These are phyloP conservation scores for Microctonus brassicae DNA, from an alignment of 2,888 invertebrate genomes.

Conservation along the genomic window DNA sequence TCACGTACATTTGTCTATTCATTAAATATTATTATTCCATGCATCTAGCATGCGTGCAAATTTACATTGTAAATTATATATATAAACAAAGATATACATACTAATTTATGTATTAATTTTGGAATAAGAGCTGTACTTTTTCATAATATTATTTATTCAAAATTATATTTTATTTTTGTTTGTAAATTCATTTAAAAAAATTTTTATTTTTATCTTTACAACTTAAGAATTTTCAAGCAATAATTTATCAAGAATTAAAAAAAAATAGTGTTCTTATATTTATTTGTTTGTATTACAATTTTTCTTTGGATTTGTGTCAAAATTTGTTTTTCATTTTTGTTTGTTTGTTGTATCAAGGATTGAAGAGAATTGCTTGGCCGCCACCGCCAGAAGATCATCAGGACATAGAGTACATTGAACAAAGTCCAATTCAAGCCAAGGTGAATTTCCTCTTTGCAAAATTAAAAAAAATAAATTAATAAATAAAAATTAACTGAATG, in stretches of 20 bases:
- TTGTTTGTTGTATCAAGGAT: no score
- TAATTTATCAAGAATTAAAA: no score
- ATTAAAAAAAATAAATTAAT: background rate
- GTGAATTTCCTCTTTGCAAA: constrained; percentile 64
- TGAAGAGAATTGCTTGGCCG: constrained; percentile 91
- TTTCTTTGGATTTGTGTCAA: background rate
- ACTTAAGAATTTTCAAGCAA: no score
- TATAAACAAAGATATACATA: background rate
- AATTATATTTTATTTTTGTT: no score
- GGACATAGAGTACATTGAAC: constrained; percentile 73
- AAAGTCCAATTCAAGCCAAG: constrained; percentile 74
- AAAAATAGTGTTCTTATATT: no score
- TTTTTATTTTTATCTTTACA: no score
- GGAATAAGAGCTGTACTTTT: background rate
- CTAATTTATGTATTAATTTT: background rate
- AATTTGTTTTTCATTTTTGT: background rate
- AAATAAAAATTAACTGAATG: background rate
- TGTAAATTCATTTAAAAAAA: no score
- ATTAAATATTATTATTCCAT: background rate
- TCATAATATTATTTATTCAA: no score
- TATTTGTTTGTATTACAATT: no score
- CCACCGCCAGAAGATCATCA: constrained; percentile 81
- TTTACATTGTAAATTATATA: background rate
- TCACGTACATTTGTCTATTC: background rate
- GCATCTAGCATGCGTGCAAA: background rate